Evolutionary conservation across 1,140 invertebrate species (phyloP), one percentile per base, ranked within the genome.

Genomic region (Acromyrmex charruanus): DNA sequence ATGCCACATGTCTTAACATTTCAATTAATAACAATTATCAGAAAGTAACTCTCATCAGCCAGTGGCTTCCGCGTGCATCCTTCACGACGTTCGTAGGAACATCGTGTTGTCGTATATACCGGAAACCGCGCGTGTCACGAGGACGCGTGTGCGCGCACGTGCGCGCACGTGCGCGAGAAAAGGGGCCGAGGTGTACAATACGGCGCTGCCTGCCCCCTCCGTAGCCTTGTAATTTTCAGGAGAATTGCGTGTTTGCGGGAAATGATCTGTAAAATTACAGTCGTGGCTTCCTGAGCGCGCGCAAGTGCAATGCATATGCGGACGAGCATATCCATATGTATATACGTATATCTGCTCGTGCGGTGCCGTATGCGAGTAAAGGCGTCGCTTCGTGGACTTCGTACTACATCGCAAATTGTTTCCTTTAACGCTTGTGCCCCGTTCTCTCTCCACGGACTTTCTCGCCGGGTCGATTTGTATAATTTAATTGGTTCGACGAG

Each of bases 221-320:
- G 69, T 71, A 88, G 81, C 77, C 86, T 77, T 79, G 72, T 77
- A 89, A 90, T 92, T 86, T 80, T 74, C 63, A 39, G 14, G 63
- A 82, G 86, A 92, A 90, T 91, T 87, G 77, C 74, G 74, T 72
- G 74, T 71, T 28, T 51, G 65, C 61, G 79, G 77, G 86, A 91
- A 91, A 91, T 91, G 90, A 91, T 79, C 85, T 88, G 87, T 81
- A 85, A 90, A 91, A 88, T 91, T 88, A 72, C 25, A 88, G 87
- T 49, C 77, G 77, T 31, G 58, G 87, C 58, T 88, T 89, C 88
- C 87, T 88, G 87, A 82, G 74, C 79, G 59, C 71, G 81, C 55
- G 71, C 82, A 59, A 25, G 51, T 12, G 35, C 31, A 51, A 49
- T 31, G 28, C 28, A 84, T 14, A 71, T 35, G 53, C 44, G 25